phyloP scores from a whole-genome alignment of 23 tunicate species.

The Phallusia fumigata region DNA sequence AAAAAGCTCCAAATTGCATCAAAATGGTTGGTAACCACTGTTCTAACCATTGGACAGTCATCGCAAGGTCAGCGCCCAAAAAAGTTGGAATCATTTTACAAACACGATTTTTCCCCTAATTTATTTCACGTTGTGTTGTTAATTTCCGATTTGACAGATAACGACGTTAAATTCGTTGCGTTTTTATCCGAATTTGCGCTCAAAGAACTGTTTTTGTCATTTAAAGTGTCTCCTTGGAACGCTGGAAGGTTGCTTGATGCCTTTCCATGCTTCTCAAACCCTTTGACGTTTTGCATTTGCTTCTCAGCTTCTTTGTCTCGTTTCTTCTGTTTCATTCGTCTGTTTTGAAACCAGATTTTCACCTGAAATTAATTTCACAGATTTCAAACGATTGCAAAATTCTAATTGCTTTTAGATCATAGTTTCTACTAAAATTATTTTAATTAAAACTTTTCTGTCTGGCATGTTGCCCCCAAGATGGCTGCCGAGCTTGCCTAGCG shows the following conservation, averaged over 20 bases:
- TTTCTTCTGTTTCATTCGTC: constrained; percentile 99
- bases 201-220: background rate
- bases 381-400: too few species aligned
- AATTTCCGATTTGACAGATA: background rate
- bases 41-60: too few species aligned
- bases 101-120: too few species aligned
- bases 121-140: background rate
- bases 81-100: too few species aligned
- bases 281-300: constrained; percentile 21
- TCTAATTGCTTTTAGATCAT: background rate
- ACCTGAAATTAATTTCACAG: constrained; percentile 73
- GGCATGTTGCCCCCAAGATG: too few species aligned
- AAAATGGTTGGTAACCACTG: too few species aligned
- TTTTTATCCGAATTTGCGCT: background rate
- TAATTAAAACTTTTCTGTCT: too few species aligned
- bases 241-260: background rate
- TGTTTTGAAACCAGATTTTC: constrained; percentile 97
- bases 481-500: too few species aligned
- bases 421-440: background rate
- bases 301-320: constrained; percentile 98
- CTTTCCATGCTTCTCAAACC: background rate
- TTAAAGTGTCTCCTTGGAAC: background rate
- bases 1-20: too few species aligned
- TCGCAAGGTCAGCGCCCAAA: too few species aligned
- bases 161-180: background rate